Evolutionary conservation across 2,113 vertebrate genomes (phyloP).

Genomic region (Prochilodus magdalenae): DNA sequence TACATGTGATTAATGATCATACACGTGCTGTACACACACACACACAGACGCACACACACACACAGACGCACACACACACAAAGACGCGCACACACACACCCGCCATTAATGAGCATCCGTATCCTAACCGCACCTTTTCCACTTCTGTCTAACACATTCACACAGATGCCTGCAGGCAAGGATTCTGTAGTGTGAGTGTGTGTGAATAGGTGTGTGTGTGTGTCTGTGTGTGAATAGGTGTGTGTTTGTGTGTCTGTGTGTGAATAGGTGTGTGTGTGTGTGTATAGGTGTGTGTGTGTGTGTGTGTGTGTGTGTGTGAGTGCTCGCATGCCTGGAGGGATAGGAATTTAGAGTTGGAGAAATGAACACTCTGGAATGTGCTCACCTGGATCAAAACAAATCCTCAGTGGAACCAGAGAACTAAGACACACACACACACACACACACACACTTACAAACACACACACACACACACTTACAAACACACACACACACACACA

Average conservation of each 20-base stretch:
- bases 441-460: neutral
- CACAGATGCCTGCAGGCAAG: neutral
- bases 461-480: too few relatives aligned
- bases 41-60: too few relatives aligned
- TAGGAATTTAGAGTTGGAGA: neutral
- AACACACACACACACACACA: neutral
- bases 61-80: constrained; percentile 35
- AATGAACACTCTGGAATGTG: constrained; percentile 32
- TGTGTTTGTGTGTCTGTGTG: constrained; percentile 1
- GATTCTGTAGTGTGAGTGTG: constrained; percentile 21
- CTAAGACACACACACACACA: neutral
- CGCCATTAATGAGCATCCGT: constrained; percentile 9
- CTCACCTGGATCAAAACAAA: constrained; percentile 31
- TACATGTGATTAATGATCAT: constrained; percentile 35
- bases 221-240: neutral
- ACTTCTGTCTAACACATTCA: neutral
- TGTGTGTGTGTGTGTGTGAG: constrained; percentile 10
- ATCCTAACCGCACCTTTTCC: constrained; percentile 5
- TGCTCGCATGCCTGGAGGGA: neutral
- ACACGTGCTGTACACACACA: constrained; percentile 37
- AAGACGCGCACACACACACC: constrained; percentile 31
- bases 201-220: neutral
- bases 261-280: constrained; percentile 25
- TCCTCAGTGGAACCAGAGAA: neutral
- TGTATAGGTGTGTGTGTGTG: neutral